Conservation (phyloP, 2,797 vertebrate species). For the Muscicapa striata region DNA sequence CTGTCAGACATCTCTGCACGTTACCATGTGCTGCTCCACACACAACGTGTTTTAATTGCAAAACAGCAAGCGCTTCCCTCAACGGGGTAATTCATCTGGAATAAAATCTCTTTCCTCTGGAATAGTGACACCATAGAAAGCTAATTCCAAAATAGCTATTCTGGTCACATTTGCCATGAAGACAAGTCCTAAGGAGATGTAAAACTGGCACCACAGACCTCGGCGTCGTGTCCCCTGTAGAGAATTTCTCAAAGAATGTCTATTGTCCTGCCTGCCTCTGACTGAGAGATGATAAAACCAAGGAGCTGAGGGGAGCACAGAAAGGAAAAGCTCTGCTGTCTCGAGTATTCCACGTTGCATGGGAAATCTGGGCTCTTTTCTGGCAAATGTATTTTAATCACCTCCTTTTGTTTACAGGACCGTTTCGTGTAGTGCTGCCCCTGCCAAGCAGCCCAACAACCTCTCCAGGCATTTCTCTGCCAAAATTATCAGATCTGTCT, state of each 20-base stretch:
- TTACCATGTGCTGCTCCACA: background rate
- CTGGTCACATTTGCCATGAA: slow-evolving; percentile 53
- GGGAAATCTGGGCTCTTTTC: slow-evolving; percentile 48
- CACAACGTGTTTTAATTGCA: accelerated
- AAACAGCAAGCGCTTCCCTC: background rate
- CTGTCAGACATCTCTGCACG: background rate
- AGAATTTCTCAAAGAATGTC: slow-evolving; percentile 52
- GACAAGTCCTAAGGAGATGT: slow-evolving; percentile 43
- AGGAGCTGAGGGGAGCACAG: slow-evolving; percentile 21
- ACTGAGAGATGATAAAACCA: slow-evolving; percentile 57
- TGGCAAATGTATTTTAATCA: slow-evolving; percentile 37
- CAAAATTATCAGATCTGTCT: background rate
- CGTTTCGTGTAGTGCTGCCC: background rate
- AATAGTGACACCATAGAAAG: background rate
- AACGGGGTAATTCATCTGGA: background rate
- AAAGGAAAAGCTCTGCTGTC: slow-evolving; percentile 50
- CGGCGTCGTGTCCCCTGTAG: slow-evolving; percentile 1
- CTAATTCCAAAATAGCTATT: slow-evolving; percentile 60
- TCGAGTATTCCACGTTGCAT: background rate
- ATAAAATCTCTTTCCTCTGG: slow-evolving; percentile 23
- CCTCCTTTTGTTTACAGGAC: background rate
- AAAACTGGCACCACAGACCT: slow-evolving; percentile 55
- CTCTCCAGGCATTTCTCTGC: background rate
- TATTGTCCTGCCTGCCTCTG: slow-evolving; percentile 55
- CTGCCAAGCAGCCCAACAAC: background rate